These are phyloP conservation scores for Arctocebus calabarensis DNA, from an alignment of 2,797 vertebrate species.

Conservation along the genomic window DNA sequence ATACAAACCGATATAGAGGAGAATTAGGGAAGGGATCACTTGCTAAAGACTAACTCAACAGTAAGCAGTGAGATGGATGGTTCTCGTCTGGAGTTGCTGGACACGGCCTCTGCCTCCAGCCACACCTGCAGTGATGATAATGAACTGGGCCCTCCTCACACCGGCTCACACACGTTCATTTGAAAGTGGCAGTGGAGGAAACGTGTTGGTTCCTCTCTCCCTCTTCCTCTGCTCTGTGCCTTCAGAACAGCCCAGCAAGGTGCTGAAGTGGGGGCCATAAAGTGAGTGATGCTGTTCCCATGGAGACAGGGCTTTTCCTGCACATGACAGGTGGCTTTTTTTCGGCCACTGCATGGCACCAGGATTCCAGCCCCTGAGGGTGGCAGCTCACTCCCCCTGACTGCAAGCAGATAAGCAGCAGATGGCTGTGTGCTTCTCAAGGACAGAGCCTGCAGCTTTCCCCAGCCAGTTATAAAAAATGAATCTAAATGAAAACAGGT, in stretches of 20 bases:
- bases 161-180: neutral
- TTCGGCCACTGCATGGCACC: neutral
- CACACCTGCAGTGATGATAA: no score
- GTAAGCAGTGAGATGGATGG: neutral
- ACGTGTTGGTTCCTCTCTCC: no score
- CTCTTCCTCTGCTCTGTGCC: neutral
- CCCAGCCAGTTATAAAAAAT: slow-evolving; percentile 15
- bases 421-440: slow-evolving; percentile 35
- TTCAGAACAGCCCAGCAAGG: neutral
- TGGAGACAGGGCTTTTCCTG: neutral
- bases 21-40: neutral
- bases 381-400: neutral
- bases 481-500: neutral
- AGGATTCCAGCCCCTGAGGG: neutral
- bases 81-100: neutral
- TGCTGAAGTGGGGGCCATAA: neutral
- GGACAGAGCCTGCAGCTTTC: neutral
- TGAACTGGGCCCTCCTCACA: neutral
- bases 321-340: neutral
- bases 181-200: neutral
- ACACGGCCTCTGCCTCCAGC: neutral
- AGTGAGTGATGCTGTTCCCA: neutral
- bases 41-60: neutral
- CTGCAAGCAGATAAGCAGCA: slow-evolving; percentile 10
- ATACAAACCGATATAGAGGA: neutral